These are phyloP conservation scores for Lepidochitona cinerea DNA, from an alignment of 2,888 invertebrate genomes.

Conservation along the genomic window DNA sequence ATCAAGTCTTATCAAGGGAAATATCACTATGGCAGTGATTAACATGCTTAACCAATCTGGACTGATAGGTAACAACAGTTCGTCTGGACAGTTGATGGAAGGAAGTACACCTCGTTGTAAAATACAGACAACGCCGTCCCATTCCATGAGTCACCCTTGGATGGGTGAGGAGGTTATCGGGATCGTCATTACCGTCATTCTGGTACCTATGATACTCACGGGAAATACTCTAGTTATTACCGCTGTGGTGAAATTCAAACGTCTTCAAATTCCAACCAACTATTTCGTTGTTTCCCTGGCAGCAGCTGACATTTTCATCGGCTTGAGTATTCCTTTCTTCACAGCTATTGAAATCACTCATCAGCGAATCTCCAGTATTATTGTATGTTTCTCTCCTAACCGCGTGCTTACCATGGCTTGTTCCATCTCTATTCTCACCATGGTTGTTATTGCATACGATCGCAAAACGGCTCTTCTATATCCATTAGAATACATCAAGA, in stretches of 20 bases:
- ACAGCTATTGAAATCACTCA: conserved; percentile 76
- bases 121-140: background rate
- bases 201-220: conserved; percentile 75
- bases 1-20: no score
- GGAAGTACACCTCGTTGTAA: no score
- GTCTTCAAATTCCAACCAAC: conserved; percentile 77
- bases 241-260: conserved; percentile 76
- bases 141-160: background rate
- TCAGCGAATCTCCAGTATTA: conserved; percentile 48
- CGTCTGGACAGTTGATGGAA: no score
- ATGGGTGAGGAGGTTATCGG: conserved; percentile 22
- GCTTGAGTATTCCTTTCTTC: conserved; percentile 76
- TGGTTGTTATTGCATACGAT: conserved; percentile 78
- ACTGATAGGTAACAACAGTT: no score
- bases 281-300: conserved; percentile 77
- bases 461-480: conserved; percentile 77
- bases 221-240: conserved; percentile 77
- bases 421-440: conserved; percentile 76
- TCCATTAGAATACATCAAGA: conserved; percentile 77
- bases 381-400: conserved; percentile 76
- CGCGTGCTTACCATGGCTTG: conserved; percentile 76
- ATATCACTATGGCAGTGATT: no score
- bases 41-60: no score
- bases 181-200: conserved; percentile 29
- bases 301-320: conserved; percentile 76